A percentile compares a stretch with the other conserved stretches of the same genome.
These are phyloP conservation scores for Drosophila repletoides DNA, from an alignment of 1,140 invertebrate species.

Conservation along the genomic window DNA sequence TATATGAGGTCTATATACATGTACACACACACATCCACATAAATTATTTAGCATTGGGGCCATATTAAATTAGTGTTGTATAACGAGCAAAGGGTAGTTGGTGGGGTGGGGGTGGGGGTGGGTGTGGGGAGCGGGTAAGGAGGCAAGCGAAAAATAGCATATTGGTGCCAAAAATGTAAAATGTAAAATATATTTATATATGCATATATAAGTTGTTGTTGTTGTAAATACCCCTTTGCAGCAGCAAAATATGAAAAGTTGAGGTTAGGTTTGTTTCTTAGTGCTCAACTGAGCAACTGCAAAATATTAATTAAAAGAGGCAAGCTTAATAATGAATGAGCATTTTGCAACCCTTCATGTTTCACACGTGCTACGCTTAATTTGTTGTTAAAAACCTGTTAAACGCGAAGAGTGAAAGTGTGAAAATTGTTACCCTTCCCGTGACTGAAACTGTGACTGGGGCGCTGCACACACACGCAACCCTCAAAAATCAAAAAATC, in stretches of 20 bases:
- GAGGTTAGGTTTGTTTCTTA: constrained; percentile 15
- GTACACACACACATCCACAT: constrained; percentile 37
- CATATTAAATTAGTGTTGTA: constrained; percentile 68
- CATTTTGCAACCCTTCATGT: constrained; percentile 34
- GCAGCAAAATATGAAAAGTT: constrained; percentile 4
- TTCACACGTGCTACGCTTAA: constrained; percentile 33
- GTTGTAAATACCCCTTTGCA: not conserved
- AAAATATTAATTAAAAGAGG: constrained; percentile 9
- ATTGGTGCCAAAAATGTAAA: constrained; percentile 47
- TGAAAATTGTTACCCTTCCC: constrained; percentile 54
- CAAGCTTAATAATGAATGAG: constrained; percentile 27
- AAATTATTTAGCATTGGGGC: constrained; percentile 68
- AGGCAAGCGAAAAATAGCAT: too few relatives aligned
- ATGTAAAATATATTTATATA: not conserved
- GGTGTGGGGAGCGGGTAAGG: constrained; percentile 13
- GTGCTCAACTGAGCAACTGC: not conserved
- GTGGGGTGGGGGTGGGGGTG: constrained; percentile 5
- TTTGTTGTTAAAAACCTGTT: constrained; percentile 65
- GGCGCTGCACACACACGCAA: constrained; percentile 55
- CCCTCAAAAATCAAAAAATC: constrained; percentile 76
- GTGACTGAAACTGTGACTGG: constrained; percentile 17
- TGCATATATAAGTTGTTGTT: not conserved
- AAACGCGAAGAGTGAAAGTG: constrained; percentile 74
- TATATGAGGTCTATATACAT: constrained; percentile 31
- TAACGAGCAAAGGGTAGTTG: constrained; percentile 42